phyloP scores from a whole-genome alignment of 2,888 invertebrate genomes.

The Pterostichus madidus region DNA sequence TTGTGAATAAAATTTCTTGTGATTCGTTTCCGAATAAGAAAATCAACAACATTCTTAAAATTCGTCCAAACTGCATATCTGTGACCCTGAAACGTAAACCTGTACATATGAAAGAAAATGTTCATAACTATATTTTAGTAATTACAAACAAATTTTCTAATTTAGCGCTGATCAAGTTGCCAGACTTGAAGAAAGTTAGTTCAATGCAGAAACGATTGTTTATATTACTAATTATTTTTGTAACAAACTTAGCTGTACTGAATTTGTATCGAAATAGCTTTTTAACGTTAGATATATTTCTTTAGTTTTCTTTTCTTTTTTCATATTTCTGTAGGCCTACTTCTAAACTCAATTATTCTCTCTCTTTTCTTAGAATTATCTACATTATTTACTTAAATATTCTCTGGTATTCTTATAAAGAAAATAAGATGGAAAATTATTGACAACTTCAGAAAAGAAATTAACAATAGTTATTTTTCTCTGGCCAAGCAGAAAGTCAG shows the following conservation, averaged over 20 bases:
- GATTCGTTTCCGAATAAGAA: constrained; percentile 60
- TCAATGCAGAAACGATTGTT: constrained; percentile 48
- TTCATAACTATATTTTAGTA: constrained; percentile 51
- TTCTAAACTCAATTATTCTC: constrained; percentile 26
- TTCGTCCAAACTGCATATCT: constrained; percentile 74
- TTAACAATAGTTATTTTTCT: no score
- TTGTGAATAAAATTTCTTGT: background rate
- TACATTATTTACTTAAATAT: constrained; percentile 2
- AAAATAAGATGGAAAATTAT: background rate
- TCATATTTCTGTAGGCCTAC: constrained; percentile 23
- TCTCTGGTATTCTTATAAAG: background rate
- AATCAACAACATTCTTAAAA: constrained; percentile 69
- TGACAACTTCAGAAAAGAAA: no score
- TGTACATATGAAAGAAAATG: constrained; percentile 62
- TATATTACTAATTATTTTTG: constrained; percentile 46
- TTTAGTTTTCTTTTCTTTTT: background rate
- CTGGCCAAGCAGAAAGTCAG: no score
- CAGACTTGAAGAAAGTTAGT: constrained; percentile 32
- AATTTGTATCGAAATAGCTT: constrained; percentile 42
- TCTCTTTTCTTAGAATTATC: constrained; percentile 34
- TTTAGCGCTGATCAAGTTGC: constrained; percentile 41
- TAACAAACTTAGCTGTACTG: constrained; percentile 49
- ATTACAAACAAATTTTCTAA: constrained; percentile 51
- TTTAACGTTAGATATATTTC: background rate
- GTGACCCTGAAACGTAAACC: constrained; percentile 68